Evolutionary conservation across 2,888 invertebrate species (phyloP), one percentile per base, ranked within the genome.

Genomic region (Hypomecis punctinalis): DNA sequence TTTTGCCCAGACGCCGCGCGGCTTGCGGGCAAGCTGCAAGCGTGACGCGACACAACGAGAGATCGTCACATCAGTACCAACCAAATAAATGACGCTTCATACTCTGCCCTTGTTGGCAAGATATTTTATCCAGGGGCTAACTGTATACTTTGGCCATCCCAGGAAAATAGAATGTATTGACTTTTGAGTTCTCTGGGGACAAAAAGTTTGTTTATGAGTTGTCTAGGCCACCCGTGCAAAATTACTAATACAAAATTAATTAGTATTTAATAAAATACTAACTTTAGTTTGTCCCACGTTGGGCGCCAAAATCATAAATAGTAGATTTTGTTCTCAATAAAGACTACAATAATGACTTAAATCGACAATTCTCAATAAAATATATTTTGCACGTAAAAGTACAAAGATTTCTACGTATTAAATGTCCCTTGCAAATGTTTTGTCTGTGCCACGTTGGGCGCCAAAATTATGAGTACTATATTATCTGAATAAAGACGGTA

Each of bases 11-110:
- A 95, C 80, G 95, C 94, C 67, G 94, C 95, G 75, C 89, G 95
- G 66, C 94, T 94, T 83, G 94, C 95, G 69, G 94, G 94, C 78
- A 94, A 95, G 83, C 94, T 95, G 82, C 94, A 94, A n/a, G n/a
- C 23, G 23, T 23, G n/a, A 23, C 74, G 91, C 95, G 47, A 94
- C 95, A 72, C 95, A 95, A 83, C 90, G 94, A 70, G 95, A 95
- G 84, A 95, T 95, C 85, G 89, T 94, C 85, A 95, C 95, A 95
- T 95, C 81, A 85, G 81, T 53, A 5, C 6, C 51, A 1, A 6
- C 23, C 3, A 23, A 23, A 23, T 40, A 40, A 8, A 23, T 23
- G 23, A 23, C 23, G 23, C 40, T 9, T 8, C 39, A 5, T 10
- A 10, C 10, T 5, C 40, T 2, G 23, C 23, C 40, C 10, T 5